Percentiles rank a stretch among this genome's conserved stretches.
phyloP scores from a whole-genome alignment of 2,888 invertebrate species.

The Pilophorus perplexus region DNA sequence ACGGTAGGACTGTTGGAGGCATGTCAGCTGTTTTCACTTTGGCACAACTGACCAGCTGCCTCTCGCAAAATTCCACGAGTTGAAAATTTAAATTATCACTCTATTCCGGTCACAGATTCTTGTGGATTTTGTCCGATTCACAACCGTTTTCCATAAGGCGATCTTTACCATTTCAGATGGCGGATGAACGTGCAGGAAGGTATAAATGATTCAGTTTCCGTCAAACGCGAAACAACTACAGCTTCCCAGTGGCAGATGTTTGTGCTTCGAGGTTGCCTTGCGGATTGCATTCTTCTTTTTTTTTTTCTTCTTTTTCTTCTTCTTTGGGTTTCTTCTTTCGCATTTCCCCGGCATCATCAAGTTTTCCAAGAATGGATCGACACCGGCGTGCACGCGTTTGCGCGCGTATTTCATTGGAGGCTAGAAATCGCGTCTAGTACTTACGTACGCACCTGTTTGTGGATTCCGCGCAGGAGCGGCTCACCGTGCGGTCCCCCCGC shows the following conservation, averaged over 20 bases:
- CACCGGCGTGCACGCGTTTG: no score
- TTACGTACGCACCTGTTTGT: slow-evolving; percentile 30
- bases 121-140: no score
- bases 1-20: no score
- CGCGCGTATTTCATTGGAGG: neutral
- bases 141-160: no score
- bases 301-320: neutral
- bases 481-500: slow-evolving; percentile 1
- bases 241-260: slow-evolving; percentile 19
- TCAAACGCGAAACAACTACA: slow-evolving; percentile 8
- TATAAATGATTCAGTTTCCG: neutral
- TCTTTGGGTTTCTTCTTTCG: neutral
- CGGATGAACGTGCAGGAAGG: no score
- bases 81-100: no score
- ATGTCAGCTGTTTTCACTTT: no score
- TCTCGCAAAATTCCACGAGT: no score
- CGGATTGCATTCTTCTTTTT: slow-evolving; percentile 8
- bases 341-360: slow-evolving; percentile 26
- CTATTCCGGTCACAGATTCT: no score
- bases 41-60: no score
- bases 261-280: neutral
- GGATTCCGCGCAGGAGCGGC: slow-evolving; percentile 14
- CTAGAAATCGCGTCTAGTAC: slow-evolving; percentile 12
- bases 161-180: no score
- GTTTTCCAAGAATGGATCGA: slow-evolving; percentile 22